A percentile compares a stretch with the other conserved stretches of the same genome.
Conservation (phyloP, 2,797 vertebrate species). For the Graptemys geographica region DNA sequence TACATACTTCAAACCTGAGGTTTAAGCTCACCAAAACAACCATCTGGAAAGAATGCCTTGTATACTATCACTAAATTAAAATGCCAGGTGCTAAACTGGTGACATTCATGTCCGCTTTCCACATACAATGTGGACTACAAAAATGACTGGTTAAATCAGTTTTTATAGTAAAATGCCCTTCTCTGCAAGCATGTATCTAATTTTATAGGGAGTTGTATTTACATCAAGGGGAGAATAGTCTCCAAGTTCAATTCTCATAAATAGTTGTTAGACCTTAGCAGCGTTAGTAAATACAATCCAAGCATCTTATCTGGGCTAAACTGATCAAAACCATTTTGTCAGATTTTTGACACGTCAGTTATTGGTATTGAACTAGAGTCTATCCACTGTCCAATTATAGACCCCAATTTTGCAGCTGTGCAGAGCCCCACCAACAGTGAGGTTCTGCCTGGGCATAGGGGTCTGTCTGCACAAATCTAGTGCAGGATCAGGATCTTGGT, state of each 20-base stretch:
- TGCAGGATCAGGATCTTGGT: neutral
- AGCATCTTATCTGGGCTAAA: neutral
- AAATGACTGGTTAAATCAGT: neutral
- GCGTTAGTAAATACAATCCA: neutral
- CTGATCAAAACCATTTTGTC: neutral
- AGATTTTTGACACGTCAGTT: neutral
- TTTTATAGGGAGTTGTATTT: neutral
- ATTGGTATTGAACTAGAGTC: neutral
- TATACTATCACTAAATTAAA: neutral
- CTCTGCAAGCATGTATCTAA: neutral
- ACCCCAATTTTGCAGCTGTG: neutral
- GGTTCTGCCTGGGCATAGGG: neutral
- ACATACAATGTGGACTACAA: neutral
- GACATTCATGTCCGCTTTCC: neutral
- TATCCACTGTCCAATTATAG: neutral
- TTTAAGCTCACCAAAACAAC: neutral
- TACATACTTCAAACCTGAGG: neutral
- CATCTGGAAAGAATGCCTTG: neutral
- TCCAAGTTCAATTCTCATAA: rapidly evolving
- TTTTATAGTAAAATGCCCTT: neutral
- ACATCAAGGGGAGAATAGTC: neutral
- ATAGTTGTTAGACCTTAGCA: neutral
- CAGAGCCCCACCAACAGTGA: neutral
- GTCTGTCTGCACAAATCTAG: neutral
- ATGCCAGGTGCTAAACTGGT: neutral